Conservation (phyloP, 2,113 vertebrate species). For the Tetraodon nigroviridis region DNA sequence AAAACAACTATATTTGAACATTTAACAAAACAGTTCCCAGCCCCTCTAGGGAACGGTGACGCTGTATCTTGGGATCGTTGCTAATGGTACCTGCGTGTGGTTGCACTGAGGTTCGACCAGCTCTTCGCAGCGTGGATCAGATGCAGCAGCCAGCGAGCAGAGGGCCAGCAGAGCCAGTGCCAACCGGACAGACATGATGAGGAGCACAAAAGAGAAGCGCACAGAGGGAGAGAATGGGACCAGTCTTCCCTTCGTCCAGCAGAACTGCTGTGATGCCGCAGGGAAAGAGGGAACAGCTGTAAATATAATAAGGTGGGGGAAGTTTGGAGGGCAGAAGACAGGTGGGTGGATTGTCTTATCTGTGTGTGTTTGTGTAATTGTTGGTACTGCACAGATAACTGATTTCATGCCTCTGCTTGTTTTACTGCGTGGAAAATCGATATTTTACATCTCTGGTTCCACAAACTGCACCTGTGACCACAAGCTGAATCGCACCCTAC, state of each 20-base stretch:
- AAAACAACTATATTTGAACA: neutral
- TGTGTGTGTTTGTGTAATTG: constrained; percentile 1
- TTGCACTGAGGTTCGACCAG: constrained; percentile 32
- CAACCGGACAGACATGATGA: constrained; percentile 35
- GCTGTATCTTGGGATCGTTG: too few relatives aligned
- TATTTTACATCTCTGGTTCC: too few relatives aligned
- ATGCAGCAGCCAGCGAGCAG: constrained; percentile 24
- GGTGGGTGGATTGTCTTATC: neutral
- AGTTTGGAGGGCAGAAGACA: neutral
- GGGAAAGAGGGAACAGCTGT: neutral
- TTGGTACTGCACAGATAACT: neutral
- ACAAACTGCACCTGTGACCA: too few relatives aligned
- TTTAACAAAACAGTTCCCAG: neutral
- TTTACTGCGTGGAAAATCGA: neutral
- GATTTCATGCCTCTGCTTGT: neutral
- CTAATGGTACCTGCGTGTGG: constrained; percentile 20
- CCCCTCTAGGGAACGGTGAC: too few relatives aligned
- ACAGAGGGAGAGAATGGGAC: neutral
- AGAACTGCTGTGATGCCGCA: neutral
- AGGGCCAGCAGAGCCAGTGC: constrained; percentile 37
- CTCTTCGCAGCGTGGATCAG: constrained; percentile 38
- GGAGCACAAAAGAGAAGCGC: neutral
- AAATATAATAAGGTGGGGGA: neutral
- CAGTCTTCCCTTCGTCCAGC: neutral
- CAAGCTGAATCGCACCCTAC: too few relatives aligned